Percentiles rank a stretch among this genome's conserved stretches.
Evolutionary conservation across 2,113 vertebrate genomes (phyloP).

Genomic region (Grammomys dolichurus): DNA sequence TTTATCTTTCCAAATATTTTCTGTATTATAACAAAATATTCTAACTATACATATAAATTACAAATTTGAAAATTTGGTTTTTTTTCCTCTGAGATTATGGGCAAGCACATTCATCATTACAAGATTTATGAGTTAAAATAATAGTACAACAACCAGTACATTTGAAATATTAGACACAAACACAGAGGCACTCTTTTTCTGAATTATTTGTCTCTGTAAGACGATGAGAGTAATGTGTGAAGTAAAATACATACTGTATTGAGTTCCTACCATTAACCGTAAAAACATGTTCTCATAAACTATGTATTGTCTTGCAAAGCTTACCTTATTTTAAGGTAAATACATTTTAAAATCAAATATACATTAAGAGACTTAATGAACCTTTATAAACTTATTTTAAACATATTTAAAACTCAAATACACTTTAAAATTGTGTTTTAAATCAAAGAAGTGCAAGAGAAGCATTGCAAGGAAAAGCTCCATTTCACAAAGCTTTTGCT

Average conservation of each 20-base stretch:
- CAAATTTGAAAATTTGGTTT: not conserved
- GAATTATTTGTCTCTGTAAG: conserved; percentile 31
- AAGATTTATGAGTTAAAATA: not conserved
- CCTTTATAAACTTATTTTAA: not conserved
- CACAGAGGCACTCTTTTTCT: not conserved
- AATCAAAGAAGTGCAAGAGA: not conserved
- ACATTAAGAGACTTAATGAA: not conserved
- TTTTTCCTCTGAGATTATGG: not conserved
- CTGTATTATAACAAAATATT: not conserved
- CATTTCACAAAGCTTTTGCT: not conserved
- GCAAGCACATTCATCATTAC: not conserved
- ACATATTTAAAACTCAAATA: not conserved
- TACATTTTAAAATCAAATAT: no score
- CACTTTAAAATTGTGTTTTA: not conserved
- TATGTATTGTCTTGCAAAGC: not conserved
- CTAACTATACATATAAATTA: no score
- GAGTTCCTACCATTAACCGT: not conserved
- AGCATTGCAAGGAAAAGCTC: not conserved
- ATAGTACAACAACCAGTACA: not conserved
- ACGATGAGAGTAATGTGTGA: not conserved
- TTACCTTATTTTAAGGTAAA: not conserved
- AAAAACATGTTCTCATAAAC: not conserved
- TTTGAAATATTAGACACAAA: not conserved
- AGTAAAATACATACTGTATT: not conserved
- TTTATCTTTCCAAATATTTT: not conserved